Conservation (phyloP, 1,140 invertebrate species). For the Zaprionus ghesquierei region DNA sequence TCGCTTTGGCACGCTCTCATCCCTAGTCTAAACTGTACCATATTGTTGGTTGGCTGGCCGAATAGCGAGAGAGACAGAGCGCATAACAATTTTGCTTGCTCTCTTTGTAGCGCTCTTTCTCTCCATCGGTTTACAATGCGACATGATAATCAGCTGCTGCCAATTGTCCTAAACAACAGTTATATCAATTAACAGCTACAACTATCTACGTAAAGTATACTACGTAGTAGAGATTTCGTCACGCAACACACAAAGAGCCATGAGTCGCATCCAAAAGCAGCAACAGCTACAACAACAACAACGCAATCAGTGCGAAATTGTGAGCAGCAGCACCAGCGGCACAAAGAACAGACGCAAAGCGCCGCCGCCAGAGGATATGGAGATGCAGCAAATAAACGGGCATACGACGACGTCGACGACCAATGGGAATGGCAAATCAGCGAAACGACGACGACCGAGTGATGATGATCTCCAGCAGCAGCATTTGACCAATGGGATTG, state of each 20-base stretch:
- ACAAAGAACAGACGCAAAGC: slow-evolving; percentile 24
- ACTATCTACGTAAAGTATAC: slow-evolving; percentile 9
- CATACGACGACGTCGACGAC: slow-evolving; percentile 27
- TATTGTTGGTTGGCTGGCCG: slow-evolving; percentile 47
- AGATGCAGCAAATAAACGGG: slow-evolving; percentile 47
- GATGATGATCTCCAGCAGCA: slow-evolving; percentile 14
- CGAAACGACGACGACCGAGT: slow-evolving; percentile 35
- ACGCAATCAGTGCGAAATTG: slow-evolving; percentile 31
- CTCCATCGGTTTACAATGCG: slow-evolving; percentile 22
- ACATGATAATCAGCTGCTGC: slow-evolving; percentile 47
- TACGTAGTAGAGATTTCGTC: slow-evolving; percentile 19
- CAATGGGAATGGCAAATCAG: slow-evolving; percentile 35
- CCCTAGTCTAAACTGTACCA: slow-evolving; percentile 68
- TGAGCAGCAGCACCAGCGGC: slow-evolving; percentile 30
- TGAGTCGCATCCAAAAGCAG: slow-evolving; percentile 53
- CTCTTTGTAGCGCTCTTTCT: slow-evolving; percentile 12
- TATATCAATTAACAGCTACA: slow-evolving; percentile 37
- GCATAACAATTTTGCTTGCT: slow-evolving; percentile 11
- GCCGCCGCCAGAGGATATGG: slow-evolving; percentile 20
- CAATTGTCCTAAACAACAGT: slow-evolving; percentile 39
- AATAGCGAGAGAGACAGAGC: background rate
- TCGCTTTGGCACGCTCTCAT: slow-evolving; percentile 8
- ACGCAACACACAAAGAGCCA: slow-evolving; percentile 21
- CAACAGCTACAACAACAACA: slow-evolving; percentile 18
- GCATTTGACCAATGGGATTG: slow-evolving; percentile 45